Base-by-base conservation (phyloP, 2,888 invertebrate species). In the Conops quadrifasciatus region DNA sequence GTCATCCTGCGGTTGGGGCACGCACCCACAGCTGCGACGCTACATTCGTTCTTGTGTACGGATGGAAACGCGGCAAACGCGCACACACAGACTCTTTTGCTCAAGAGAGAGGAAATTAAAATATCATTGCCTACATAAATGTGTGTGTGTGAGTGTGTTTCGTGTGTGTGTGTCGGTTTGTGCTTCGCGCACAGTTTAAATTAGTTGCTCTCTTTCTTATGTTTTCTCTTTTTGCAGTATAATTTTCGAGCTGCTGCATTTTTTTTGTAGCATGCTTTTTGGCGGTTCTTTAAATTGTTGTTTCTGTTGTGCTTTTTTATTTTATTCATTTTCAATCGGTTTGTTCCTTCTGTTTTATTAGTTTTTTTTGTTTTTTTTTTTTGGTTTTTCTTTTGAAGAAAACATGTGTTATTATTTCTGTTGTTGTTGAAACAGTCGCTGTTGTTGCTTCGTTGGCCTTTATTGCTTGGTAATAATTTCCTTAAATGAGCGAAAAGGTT, bases 401-500 rank as follows among this genome's bases (percentile, higher is more conserved):
- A 66, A 36, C 53, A 66, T 24, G 43, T 66, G 66, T 56, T 53
- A 19, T 51, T 65, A 53, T 51, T 67, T 21, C 60, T 58, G 15
- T 60, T 68, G 56, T 67, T 36, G 26, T 30, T 65, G 47, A 43
- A 24, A 11, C 43, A 56, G 7, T 67, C 67, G 47, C 63, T 36
- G 11, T 45, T 65, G 47, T 63, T 43, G 11, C 28, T 53, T 19
- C 26, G 63, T 19, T 60, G 45, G 28, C 19, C 53, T 64, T 60
- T 67, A 65, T 72, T 51, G 75, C 71, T 60, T 65, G 75, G 71
- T 74, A 72, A 72, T 75, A 73, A 75, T 74, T 75, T 63, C 51
- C 66, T 72, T 71, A 72, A 73, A 75, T 75, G 70, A 72, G 75
- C 76, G 13, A 45, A 63, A 26, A 77, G 74, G 72, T 77, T 76